These are phyloP conservation scores for Gambusia yucatana DNA, from an alignment of 2,797 vertebrate genomes.

Conservation along the genomic window DNA sequence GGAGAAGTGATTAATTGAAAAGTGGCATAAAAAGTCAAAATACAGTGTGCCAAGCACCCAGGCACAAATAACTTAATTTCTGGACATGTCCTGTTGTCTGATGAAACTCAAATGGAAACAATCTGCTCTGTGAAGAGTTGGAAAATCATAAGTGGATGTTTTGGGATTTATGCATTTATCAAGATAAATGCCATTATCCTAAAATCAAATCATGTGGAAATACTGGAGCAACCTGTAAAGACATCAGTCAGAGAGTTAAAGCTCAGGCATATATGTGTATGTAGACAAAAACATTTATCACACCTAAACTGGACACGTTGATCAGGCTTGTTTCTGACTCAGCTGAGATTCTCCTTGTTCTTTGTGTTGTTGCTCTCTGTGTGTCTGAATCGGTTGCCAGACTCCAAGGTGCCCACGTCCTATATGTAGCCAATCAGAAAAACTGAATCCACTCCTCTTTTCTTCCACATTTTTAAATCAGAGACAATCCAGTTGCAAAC, in stretches of 20 bases:
- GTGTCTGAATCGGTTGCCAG: background rate
- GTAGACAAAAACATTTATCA: background rate
- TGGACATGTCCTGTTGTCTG: background rate
- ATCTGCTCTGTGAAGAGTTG: background rate
- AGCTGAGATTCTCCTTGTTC: background rate
- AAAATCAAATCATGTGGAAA: background rate
- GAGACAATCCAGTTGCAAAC: background rate
- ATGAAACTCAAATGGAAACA: background rate
- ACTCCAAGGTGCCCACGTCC: background rate
- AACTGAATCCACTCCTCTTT: background rate
- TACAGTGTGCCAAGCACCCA: background rate
- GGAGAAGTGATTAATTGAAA: background rate
- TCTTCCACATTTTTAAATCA: background rate
- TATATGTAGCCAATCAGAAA: background rate
- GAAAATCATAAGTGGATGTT: background rate
- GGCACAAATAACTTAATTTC: background rate
- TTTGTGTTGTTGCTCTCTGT: background rate
- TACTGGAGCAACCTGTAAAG: background rate
- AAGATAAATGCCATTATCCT: background rate
- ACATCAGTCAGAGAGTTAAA: background rate
- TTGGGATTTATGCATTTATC: background rate
- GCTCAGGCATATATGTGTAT: background rate
- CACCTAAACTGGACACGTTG: background rate
- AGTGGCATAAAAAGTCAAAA: background rate
- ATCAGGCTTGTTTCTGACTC: background rate